Evolutionary conservation across 2,888 invertebrate species (phyloP).

Genomic region (Scaptomyza reducta): DNA sequence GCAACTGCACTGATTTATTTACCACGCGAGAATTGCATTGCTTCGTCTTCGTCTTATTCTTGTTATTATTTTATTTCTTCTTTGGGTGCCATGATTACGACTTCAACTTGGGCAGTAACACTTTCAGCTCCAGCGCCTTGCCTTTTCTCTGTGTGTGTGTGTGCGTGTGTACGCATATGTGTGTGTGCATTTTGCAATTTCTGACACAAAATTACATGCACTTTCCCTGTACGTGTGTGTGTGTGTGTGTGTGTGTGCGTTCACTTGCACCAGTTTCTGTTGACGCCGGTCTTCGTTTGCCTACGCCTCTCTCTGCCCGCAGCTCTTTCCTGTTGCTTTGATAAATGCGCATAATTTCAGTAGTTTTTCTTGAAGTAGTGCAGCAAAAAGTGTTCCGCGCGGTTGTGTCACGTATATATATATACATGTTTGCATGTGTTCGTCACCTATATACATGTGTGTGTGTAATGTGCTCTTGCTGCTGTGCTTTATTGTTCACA

Average conservation of each 20-base stretch:
- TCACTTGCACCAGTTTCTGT: conserved; percentile 48
- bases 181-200: conserved; percentile 63
- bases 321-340: conserved; percentile 51
- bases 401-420: conserved; percentile 4
- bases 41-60: conserved; percentile 15
- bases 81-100: conserved; percentile 18
- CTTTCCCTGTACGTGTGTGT: conserved; percentile 34
- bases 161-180: conserved; percentile 9
- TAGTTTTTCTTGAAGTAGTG: conserved; percentile 66
- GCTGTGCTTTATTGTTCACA: conserved; percentile 74
- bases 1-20: conserved; percentile 59
- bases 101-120: conserved; percentile 15
- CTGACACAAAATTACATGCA: conserved; percentile 74
- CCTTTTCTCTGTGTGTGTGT: conserved; percentile 1
- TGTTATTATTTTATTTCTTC: conserved; percentile 29
- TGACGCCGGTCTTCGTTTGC: conserved; percentile 24
- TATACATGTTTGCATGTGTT: conserved; percentile 2
- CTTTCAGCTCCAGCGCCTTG: conserved; percentile 24
- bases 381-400: conserved; percentile 29
- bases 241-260: conserved; percentile 49
- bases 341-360: conserved; percentile 80
- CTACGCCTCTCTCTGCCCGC: conserved; percentile 5
- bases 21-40: conserved; percentile 51
- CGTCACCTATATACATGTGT: conserved; percentile 12
- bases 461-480: conserved; percentile 43